A percentile compares a stretch with the other conserved stretches of the same genome.
These are phyloP conservation scores for Pagrus major DNA, from an alignment of 2,113 vertebrate genomes.

Conservation along the genomic window DNA sequence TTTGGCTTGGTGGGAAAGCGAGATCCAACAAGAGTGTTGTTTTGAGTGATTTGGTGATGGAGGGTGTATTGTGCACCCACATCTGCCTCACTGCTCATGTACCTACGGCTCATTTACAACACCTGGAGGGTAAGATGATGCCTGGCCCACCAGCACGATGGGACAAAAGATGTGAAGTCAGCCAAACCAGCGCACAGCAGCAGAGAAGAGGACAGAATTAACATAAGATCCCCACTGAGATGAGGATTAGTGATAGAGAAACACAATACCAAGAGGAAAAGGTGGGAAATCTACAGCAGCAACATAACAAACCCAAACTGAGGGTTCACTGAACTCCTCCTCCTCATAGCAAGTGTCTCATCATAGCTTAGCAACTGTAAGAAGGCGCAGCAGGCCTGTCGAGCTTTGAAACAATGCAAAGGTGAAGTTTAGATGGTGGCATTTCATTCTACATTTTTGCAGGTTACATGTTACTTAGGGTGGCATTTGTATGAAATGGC, in stretches of 20 bases:
- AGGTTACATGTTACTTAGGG: too few relatives aligned
- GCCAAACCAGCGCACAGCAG: conserved; percentile 32
- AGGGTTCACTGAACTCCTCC: neutral
- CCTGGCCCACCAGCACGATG: conserved; percentile 42
- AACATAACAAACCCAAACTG: conserved; percentile 8
- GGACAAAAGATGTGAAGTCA: conserved; percentile 43
- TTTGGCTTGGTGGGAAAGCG: conserved; percentile 21
- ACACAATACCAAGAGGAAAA: conserved; percentile 34
- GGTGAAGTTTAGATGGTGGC: neutral
- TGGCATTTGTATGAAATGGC: too few relatives aligned
- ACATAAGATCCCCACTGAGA: conserved; percentile 12
- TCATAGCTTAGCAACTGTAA: neutral
- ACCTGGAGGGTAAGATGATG: conserved; percentile 71
- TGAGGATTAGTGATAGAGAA: conserved; percentile 51
- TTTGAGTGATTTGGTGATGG: conserved; percentile 33
- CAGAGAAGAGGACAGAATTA: conserved; percentile 6
- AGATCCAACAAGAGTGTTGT: conserved; percentile 25
- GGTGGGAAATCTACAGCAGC: conserved; percentile 16
- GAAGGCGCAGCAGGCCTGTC: neutral
- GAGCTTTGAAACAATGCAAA: neutral
- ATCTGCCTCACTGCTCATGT: conserved; percentile 43
- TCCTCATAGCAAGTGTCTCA: neutral
- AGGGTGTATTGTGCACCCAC: conserved; percentile 48
- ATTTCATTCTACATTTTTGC: too few relatives aligned
- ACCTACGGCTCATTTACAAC: conserved; percentile 59